Conservation (phyloP, 1,140 invertebrate species). For the Anoplophora glabripennis region DNA sequence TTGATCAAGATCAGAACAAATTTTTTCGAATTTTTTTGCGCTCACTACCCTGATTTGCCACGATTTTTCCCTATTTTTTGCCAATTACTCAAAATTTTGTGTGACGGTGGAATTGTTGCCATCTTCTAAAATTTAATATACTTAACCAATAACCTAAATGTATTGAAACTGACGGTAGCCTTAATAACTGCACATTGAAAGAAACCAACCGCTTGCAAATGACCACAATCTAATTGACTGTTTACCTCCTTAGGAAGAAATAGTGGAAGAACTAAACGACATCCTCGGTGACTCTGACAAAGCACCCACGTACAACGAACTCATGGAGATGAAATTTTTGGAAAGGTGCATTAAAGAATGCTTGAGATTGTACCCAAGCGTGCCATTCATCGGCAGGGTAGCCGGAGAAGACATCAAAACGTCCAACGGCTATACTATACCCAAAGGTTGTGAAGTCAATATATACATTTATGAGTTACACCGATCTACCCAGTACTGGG, state of each 20-base stretch:
- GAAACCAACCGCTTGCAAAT: too few relatives aligned
- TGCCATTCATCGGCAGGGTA: constrained; percentile 63
- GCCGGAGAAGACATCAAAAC: constrained; percentile 54
- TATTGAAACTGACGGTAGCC: too few relatives aligned
- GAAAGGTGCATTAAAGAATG: constrained; percentile 67
- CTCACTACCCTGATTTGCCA: too few relatives aligned
- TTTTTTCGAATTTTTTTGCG: too few relatives aligned
- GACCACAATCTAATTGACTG: too few relatives aligned
- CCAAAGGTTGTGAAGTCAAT: neutral
- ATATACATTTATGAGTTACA: constrained; percentile 16
- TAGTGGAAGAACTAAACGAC: constrained; percentile 62
- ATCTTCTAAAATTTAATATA: too few relatives aligned
- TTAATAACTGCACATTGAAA: too few relatives aligned
- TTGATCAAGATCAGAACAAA: too few relatives aligned
- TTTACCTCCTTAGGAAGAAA: constrained; percentile 59
- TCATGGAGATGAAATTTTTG: constrained; percentile 67
- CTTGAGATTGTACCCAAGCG: constrained; percentile 65
- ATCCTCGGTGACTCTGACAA: constrained; percentile 55
- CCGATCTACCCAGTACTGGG: constrained; percentile 11
- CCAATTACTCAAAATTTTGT: too few relatives aligned
- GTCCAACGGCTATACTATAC: constrained; percentile 28
- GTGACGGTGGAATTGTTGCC: too few relatives aligned
- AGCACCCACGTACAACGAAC: constrained; percentile 58
- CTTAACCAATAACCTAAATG: too few relatives aligned
- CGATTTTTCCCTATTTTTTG: too few relatives aligned